phyloP scores from a whole-genome alignment of 2,113 vertebrate genomes.

The Polyodon spathula region DNA sequence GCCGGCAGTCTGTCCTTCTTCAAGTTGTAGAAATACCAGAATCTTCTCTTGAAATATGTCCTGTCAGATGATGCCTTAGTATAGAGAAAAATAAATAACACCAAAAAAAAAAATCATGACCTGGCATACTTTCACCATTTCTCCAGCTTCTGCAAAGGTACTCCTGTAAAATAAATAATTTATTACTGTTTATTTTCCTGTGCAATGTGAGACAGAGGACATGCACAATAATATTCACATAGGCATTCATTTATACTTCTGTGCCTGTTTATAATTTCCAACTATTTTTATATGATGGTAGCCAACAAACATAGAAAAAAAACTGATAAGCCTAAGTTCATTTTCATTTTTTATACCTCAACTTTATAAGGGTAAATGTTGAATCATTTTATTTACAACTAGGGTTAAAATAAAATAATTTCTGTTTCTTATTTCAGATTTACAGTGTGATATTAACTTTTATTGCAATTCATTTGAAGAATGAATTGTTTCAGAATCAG shows the following conservation, averaged over 20 bases:
- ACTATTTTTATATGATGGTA: slow-evolving; percentile 15
- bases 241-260: slow-evolving; percentile 26
- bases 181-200: slow-evolving; percentile 33
- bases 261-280: slow-evolving; percentile 33
- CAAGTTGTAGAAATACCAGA: slow-evolving; percentile 36
- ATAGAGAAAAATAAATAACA: slow-evolving; percentile 40
- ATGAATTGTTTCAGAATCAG: neutral
- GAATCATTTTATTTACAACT: neutral
- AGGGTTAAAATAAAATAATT: no score
- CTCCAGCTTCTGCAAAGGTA: slow-evolving; percentile 17
- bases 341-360: slow-evolving; percentile 15
- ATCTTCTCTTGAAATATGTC: slow-evolving; percentile 30
- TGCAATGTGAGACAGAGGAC: slow-evolving; percentile 21
- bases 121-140: slow-evolving; percentile 31
- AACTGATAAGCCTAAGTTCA: slow-evolving; percentile 29
- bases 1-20: neutral
- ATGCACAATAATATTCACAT: slow-evolving; percentile 28
- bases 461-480: no score
- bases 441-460: slow-evolving; percentile 21
- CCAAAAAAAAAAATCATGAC: slow-evolving; percentile 22
- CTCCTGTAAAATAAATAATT: slow-evolving; percentile 28
- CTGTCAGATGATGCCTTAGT: slow-evolving; percentile 35
- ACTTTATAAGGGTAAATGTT: slow-evolving; percentile 12
- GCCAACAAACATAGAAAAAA: slow-evolving; percentile 12
- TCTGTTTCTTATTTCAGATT: slow-evolving; percentile 8